A percentile compares a stretch with the other conserved stretches of the same genome.
These are phyloP conservation scores for Sylvietta virens DNA, from an alignment of 2,113 vertebrate genomes.

Conservation along the genomic window DNA sequence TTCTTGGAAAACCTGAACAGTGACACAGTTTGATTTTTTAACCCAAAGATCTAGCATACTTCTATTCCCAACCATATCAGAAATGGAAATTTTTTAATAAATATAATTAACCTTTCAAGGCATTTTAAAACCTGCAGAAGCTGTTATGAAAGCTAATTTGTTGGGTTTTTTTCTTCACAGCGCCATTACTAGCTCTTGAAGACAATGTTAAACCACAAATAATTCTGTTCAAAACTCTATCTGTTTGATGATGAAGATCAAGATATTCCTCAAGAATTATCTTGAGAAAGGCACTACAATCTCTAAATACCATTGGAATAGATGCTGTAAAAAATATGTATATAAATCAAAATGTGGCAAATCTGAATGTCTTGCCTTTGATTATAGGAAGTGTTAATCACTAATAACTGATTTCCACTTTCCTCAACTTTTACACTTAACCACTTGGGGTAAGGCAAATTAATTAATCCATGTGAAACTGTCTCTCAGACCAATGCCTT, in stretches of 20 bases:
- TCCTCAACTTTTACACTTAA: not conserved
- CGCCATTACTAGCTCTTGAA: not conserved
- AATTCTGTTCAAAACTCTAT: not conserved
- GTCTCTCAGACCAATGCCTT: not conserved
- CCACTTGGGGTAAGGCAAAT: not conserved
- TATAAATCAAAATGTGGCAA: not conserved
- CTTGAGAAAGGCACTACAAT: not conserved
- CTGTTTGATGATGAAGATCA: not conserved
- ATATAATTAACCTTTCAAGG: not conserved
- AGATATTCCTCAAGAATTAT: not conserved
- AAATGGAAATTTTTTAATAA: not conserved
- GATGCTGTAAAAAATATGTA: not conserved
- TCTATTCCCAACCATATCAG: not conserved
- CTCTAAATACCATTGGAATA: not conserved
- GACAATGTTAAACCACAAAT: not conserved
- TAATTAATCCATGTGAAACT: not conserved
- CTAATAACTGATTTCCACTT: not conserved
- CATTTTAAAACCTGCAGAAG: not conserved
- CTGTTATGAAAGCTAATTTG: not conserved
- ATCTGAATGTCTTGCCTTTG: not conserved
- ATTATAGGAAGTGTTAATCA: not conserved
- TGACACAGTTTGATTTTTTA: not conserved
- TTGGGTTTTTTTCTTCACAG: not conserved
- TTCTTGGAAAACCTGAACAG: not conserved
- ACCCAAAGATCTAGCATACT: not conserved